Conservation (phyloP, 2,888 invertebrate species). For the Apeira syringaria region DNA sequence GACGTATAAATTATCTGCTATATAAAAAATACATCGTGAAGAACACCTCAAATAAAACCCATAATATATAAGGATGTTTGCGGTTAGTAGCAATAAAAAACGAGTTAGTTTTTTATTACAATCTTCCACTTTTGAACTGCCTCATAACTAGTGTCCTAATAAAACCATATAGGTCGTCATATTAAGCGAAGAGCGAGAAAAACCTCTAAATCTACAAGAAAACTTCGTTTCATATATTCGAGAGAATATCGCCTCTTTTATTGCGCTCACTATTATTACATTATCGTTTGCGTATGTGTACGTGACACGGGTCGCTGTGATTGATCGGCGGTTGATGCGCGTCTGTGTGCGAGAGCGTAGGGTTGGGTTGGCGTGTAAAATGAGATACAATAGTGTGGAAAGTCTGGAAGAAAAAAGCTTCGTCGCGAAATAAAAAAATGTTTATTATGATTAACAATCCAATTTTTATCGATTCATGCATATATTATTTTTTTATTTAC, state of each 20-base stretch:
- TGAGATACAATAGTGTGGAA: too few relatives aligned
- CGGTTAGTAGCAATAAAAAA: slow-evolving; percentile 2
- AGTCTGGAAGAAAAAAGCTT: too few relatives aligned
- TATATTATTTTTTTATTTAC: too few relatives aligned
- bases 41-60: too few relatives aligned
- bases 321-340: slow-evolving; percentile 42
- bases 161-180: slow-evolving; percentile 29
- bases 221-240: slow-evolving; percentile 31
- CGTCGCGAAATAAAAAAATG: too few relatives aligned
- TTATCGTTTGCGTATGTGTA: slow-evolving; percentile 26
- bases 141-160: slow-evolving; percentile 27
- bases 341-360: slow-evolving; percentile 41
- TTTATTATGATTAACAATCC: too few relatives aligned
- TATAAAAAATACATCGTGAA: too few relatives aligned
- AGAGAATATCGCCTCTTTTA: slow-evolving; percentile 26
- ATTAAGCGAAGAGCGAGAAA: slow-evolving; percentile 16
- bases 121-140: slow-evolving; percentile 13
- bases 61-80: too few relatives aligned
- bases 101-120: too few relatives aligned
- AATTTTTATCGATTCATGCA: too few relatives aligned
- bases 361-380: too few relatives aligned
- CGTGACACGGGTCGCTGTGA: slow-evolving; percentile 38
- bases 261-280: slow-evolving; percentile 31
- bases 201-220: slow-evolving; percentile 27
- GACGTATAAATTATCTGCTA: too few relatives aligned